Conservation (phyloP, 2,888 invertebrate species). For the Atethmia centrago region DNA sequence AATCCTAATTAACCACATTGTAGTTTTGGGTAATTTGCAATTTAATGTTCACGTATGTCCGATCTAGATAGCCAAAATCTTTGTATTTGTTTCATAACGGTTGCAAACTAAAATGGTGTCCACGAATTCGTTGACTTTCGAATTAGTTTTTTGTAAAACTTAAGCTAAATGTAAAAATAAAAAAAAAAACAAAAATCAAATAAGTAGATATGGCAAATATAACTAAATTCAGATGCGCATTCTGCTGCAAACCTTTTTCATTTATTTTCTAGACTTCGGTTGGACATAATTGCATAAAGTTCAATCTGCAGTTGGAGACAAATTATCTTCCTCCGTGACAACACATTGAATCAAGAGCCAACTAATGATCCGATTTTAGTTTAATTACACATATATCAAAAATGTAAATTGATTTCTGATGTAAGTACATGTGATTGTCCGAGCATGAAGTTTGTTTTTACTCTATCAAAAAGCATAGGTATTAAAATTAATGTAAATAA, state of each 20-base stretch:
- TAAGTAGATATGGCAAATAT: background rate
- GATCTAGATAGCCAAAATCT: constrained; percentile 21
- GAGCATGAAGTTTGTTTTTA: background rate
- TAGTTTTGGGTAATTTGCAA: constrained; percentile 3
- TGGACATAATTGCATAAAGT: background rate
- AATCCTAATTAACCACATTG: constrained; percentile 21
- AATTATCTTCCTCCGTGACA: background rate
- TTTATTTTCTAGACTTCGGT: background rate
- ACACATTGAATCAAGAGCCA: background rate
- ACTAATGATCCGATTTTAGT: background rate
- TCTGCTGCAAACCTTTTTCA: background rate
- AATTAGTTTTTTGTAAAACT: constrained; percentile 38
- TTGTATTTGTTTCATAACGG: constrained; percentile 36
- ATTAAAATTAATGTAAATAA: background rate
- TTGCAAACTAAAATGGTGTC: constrained; percentile 17
- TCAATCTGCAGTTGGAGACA: background rate
- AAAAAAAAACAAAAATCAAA: background rate
- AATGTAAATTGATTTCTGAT: background rate
- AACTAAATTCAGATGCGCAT: background rate
- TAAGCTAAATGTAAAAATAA: background rate
- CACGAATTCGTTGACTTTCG: constrained; percentile 34
- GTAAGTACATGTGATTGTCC: background rate
- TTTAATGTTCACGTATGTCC: background rate
- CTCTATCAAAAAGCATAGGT: background rate
- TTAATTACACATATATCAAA: background rate